These are phyloP conservation scores for Phragmatobia fuliginosa DNA, from an alignment of 2,888 invertebrate species.

Conservation along the genomic window DNA sequence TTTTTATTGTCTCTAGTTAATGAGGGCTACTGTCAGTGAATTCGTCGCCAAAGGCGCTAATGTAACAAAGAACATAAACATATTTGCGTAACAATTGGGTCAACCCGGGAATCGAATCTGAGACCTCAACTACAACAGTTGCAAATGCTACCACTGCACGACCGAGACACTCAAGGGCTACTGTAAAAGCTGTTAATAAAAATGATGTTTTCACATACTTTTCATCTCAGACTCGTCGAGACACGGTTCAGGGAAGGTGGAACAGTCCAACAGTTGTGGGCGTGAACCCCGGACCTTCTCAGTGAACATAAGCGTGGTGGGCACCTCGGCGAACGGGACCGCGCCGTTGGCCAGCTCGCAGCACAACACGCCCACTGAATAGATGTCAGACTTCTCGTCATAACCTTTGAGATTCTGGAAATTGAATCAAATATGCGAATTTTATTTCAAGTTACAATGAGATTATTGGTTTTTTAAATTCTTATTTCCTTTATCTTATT, in stretches of 20 bases:
- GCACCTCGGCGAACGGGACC: constrained; percentile 94
- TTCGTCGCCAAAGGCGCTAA: no score
- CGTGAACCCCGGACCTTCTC: constrained; percentile 94
- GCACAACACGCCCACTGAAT: constrained; percentile 95
- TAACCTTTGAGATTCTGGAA: constrained; percentile 93
- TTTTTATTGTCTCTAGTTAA: no score
- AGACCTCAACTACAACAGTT: no score
- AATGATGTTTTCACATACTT: constrained; percentile 47
- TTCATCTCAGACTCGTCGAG: constrained; percentile 76
- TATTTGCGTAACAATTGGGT: no score
- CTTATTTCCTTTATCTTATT: no score
- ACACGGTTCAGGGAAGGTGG: constrained; percentile 88
- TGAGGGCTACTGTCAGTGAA: no score
- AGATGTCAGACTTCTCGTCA: constrained; percentile 95
- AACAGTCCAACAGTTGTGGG: constrained; percentile 91
- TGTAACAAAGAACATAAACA: no score
- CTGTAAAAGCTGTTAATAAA: no score
- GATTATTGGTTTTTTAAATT: no score
- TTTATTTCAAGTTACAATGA: not conserved
- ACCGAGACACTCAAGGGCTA: no score
- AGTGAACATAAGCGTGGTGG: constrained; percentile 95
- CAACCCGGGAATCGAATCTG: no score
- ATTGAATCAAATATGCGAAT: not conserved
- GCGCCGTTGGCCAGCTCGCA: constrained; percentile 96
- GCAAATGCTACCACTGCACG: no score